A percentile compares a stretch with the other conserved stretches of the same genome.
Conservation (phyloP, 2,113 vertebrate genomes). For the Parotia lawesii region DNA sequence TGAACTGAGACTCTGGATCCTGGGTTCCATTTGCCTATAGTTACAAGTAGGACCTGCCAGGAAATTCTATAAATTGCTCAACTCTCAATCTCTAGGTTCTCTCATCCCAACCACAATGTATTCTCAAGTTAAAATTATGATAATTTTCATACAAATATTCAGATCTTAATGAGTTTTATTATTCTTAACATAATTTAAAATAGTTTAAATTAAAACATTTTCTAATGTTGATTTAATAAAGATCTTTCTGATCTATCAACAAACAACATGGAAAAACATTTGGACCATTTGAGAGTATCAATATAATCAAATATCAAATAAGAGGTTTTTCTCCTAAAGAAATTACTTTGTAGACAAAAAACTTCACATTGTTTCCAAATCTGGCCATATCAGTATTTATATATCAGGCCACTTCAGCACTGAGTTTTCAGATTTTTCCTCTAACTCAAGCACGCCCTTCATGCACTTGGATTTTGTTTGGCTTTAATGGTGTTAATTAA, state of each 20-base stretch:
- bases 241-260: not conserved
- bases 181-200: not conserved
- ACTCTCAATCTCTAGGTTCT: not conserved
- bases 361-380: not conserved
- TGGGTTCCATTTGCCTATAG: not conserved
- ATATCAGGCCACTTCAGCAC: not conserved
- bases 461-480: not conserved
- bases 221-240: not conserved
- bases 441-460: not conserved
- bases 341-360: not conserved
- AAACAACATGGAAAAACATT: not conserved
- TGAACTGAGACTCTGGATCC: not conserved
- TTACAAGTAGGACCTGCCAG: accelerated
- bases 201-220: not conserved
- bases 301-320: not conserved
- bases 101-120: not conserved
- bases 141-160: not conserved
- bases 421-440: not conserved
- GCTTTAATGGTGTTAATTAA: not conserved
- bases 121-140: not conserved
- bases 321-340: not conserved
- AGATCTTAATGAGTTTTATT: not conserved
- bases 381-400: not conserved
- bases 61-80: not conserved
- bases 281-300: not conserved